Evolutionary conservation across 1,140 invertebrate species (phyloP).

Genomic region (Mercenaria mercenaria): DNA sequence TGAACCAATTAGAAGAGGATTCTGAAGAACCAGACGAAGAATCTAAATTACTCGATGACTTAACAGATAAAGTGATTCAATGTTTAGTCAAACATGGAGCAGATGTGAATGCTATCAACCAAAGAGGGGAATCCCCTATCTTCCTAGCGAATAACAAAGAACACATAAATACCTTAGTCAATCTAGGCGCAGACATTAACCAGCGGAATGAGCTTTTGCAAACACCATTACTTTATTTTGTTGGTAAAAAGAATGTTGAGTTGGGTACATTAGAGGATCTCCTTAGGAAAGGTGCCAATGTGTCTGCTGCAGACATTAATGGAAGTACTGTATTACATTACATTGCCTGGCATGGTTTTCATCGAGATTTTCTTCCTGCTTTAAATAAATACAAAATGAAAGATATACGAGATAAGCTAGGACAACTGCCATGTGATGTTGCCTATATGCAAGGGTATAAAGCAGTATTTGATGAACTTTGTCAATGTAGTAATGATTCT

Average conservation of each 20-base stretch:
- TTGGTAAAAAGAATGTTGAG: not conserved
- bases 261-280: not conserved
- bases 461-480: constrained; percentile 10
- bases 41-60: not conserved
- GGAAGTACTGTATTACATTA: constrained; percentile 21
- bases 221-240: constrained; percentile 24
- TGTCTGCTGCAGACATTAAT: not conserved
- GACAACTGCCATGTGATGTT: constrained; percentile 9
- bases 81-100: not conserved
- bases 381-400: not conserved
- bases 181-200: not conserved
- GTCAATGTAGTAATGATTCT: not conserved
- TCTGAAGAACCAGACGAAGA: not conserved
- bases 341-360: constrained; percentile 19
- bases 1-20: constrained; percentile 12
- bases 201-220: not conserved
- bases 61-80: not conserved
- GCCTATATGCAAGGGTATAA: constrained; percentile 1
- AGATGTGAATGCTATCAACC: not conserved
- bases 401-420: not conserved
- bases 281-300: not conserved
- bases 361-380: not conserved
- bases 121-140: not conserved
- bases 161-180: not conserved
- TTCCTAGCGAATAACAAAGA: not conserved